Evolutionary conservation across 1,140 invertebrate species (phyloP).

Genomic region (Sitobion miscanthi): DNA sequence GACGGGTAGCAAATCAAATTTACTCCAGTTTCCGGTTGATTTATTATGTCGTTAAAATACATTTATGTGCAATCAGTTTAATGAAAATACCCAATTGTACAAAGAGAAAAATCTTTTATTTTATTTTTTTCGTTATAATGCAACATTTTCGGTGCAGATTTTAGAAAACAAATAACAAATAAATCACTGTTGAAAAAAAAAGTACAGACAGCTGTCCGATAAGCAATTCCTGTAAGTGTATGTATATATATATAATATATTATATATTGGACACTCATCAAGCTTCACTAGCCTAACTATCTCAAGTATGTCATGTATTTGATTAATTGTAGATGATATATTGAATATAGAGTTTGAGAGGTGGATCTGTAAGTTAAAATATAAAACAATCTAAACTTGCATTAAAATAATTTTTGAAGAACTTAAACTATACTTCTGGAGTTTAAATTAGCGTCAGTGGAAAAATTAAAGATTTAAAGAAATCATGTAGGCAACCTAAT

Average conservation of each 20-base stretch:
- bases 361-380: not conserved
- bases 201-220: not conserved
- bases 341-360: not conserved
- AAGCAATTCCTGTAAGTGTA: not conserved
- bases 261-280: not conserved
- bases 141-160: not conserved
- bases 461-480: not conserved
- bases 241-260: not conserved
- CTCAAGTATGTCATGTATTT: not conserved
- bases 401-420: not conserved
- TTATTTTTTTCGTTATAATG: not conserved
- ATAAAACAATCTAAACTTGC: not conserved
- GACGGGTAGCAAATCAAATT: not conserved
- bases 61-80: slow-evolving; percentile 32
- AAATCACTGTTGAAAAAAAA: not conserved
- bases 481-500: not conserved
- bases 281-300: not conserved
- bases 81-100: slow-evolving; percentile 6
- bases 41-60: slow-evolving; percentile 1
- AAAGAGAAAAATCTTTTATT: not conserved
- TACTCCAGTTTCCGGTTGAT: not conserved
- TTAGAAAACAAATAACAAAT: not conserved
- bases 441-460: not conserved
- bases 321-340: not conserved
- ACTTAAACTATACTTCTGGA: not conserved